A percentile compares a stretch with the other conserved stretches of the same genome.
Conservation (phyloP, 2,888 invertebrate species). For the Agrilus cyanescens region DNA sequence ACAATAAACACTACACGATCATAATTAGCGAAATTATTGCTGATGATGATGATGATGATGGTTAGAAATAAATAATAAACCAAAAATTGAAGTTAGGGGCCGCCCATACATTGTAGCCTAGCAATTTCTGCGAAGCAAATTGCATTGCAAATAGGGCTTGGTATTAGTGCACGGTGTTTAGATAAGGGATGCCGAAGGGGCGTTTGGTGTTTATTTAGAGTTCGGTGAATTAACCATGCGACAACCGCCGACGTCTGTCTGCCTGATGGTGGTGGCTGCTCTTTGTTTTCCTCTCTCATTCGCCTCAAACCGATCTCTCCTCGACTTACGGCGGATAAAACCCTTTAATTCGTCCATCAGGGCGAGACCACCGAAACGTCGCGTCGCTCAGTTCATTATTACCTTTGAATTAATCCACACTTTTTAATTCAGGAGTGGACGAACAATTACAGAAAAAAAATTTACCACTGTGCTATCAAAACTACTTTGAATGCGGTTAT, state of each 20-base stretch:
- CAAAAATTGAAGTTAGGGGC: no score
- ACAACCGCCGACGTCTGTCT: constrained; percentile 16
- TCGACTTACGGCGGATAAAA: constrained; percentile 26
- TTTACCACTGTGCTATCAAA: no score
- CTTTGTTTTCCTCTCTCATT: constrained; percentile 21
- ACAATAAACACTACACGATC: no score
- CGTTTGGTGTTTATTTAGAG: constrained; percentile 31
- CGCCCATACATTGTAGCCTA: no score
- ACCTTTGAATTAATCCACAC: constrained; percentile 8
- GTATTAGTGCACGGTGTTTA: constrained; percentile 31
- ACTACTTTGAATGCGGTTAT: no score
- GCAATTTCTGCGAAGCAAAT: constrained; percentile 32
- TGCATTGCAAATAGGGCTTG: constrained; percentile 28
- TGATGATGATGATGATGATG: no score
- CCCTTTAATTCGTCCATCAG: constrained; percentile 26
- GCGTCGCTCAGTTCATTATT: not conserved
- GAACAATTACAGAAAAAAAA: no score
- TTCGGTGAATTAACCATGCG: constrained; percentile 33
- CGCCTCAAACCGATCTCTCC: constrained; percentile 17
- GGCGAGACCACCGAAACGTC: no score
- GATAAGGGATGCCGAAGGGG: constrained; percentile 24
- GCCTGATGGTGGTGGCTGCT: not conserved
- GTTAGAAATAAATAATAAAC: no score
- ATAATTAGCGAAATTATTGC: no score
- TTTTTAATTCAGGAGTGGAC: no score